Percentiles rank a stretch among this genome's conserved stretches.
Conservation (phyloP, 1,140 invertebrate genomes). For the Drosophila kikkawai region DNA sequence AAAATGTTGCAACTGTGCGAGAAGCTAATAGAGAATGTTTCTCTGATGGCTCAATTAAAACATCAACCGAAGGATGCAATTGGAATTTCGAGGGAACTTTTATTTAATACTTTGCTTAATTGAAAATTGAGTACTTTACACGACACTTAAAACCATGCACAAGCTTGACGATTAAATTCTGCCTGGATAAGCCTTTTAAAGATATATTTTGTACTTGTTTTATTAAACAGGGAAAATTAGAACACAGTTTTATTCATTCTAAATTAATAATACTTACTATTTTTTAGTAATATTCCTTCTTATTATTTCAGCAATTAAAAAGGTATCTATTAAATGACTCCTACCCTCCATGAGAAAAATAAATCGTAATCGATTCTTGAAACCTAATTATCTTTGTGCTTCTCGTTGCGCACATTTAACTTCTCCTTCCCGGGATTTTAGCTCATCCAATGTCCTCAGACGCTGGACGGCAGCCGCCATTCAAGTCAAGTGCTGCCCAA, state of each 20-base stretch:
- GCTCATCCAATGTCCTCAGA: constrained; percentile 4
- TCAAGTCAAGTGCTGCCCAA: constrained; percentile 55
- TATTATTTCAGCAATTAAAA: neutral
- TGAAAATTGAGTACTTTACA: neutral
- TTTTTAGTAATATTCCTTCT: too few species aligned
- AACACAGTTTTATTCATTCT: neutral
- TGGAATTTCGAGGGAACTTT: neutral
- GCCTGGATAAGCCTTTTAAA: too few species aligned
- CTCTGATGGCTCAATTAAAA: constrained; percentile 1
- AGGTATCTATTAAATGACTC: neutral
- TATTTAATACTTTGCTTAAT: neutral
- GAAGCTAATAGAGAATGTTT: neutral
- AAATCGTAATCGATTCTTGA: constrained; percentile 35
- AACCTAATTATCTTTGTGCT: constrained; percentile 44
- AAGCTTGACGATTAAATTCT: neutral
- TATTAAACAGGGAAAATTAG: neutral
- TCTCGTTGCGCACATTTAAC: neutral
- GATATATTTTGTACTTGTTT: neutral
- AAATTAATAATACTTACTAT: too few species aligned
- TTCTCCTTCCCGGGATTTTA: neutral
- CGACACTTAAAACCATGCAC: neutral
- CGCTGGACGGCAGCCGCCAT: constrained; percentile 11
- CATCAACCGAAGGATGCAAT: neutral
- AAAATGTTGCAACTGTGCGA: neutral
- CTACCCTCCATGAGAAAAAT: neutral